A percentile compares a stretch with the other conserved stretches of the same genome.
Evolutionary conservation across 2,113 vertebrate species (phyloP).

Genomic region (Antidorcas marsupialis): DNA sequence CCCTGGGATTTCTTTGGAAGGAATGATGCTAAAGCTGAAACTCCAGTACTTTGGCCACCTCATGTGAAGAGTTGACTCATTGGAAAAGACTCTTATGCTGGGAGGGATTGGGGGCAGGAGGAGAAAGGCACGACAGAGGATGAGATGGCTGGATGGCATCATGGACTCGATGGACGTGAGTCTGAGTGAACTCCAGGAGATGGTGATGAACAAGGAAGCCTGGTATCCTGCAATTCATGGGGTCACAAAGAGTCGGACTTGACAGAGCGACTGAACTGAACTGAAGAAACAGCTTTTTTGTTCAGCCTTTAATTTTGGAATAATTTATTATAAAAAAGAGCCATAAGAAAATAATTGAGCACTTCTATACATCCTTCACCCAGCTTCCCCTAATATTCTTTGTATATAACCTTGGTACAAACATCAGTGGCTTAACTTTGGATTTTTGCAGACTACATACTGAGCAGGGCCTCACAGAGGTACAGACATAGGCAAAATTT

Average conservation of each 20-base stretch:
- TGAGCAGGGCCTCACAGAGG: not conserved
- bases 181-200: accelerated
- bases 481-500: not conserved
- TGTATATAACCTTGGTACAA: not conserved
- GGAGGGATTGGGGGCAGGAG: no score
- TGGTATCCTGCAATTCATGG: accelerated
- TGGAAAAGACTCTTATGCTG: no score
- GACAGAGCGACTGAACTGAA: not conserved
- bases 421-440: not conserved
- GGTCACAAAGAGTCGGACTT: accelerated
- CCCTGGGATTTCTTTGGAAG: no score
- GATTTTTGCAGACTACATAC: not conserved
- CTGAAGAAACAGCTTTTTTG: not conserved
- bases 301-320: not conserved
- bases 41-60: no score
- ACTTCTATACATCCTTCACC: not conserved
- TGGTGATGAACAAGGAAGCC: no score
- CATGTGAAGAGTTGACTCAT: no score
- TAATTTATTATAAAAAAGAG: not conserved
- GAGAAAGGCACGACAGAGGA: no score
- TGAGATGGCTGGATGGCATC: no score
- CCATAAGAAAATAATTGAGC: not conserved
- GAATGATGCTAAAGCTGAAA: no score
- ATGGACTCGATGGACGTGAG: accelerated
- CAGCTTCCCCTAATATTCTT: not conserved